These are phyloP conservation scores for Steatornis caripensis DNA, from an alignment of 2,113 vertebrate species.

Conservation along the genomic window DNA sequence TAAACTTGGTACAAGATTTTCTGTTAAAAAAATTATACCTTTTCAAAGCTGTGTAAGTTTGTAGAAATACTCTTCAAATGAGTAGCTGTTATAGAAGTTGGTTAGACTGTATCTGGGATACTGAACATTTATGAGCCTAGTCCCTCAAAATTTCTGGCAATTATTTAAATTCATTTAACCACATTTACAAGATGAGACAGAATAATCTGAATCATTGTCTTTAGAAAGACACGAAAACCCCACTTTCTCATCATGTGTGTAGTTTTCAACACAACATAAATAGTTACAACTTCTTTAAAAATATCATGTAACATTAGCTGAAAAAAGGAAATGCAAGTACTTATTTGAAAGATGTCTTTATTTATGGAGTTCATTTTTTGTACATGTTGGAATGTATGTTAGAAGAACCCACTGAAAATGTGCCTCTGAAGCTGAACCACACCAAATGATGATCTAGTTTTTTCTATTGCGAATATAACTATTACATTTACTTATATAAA, in stretches of 20 bases:
- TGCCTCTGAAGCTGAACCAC: background rate
- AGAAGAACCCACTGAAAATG: background rate
- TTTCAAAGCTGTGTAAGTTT: background rate
- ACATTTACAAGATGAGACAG: background rate
- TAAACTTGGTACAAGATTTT: background rate
- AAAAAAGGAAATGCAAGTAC: background rate
- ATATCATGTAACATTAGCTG: background rate
- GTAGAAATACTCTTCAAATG: background rate
- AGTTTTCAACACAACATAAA: background rate
- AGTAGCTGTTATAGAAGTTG: background rate
- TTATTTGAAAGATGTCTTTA: background rate
- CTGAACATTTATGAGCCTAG: background rate
- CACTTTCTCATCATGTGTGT: background rate
- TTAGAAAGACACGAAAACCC: fast-evolving
- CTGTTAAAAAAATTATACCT: background rate
- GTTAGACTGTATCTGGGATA: background rate
- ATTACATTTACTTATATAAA: background rate
- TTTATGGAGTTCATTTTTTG: background rate
- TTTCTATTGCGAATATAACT: background rate
- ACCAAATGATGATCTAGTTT: background rate
- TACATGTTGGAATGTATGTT: background rate
- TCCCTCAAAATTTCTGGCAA: background rate
- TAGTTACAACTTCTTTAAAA: background rate
- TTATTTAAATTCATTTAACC: background rate
- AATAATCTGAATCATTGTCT: background rate